Percentiles rank a stretch among this genome's conserved stretches.
These are phyloP conservation scores for Cyrtonyx montezumae DNA, from an alignment of 2,113 vertebrate genomes.

Conservation along the genomic window DNA sequence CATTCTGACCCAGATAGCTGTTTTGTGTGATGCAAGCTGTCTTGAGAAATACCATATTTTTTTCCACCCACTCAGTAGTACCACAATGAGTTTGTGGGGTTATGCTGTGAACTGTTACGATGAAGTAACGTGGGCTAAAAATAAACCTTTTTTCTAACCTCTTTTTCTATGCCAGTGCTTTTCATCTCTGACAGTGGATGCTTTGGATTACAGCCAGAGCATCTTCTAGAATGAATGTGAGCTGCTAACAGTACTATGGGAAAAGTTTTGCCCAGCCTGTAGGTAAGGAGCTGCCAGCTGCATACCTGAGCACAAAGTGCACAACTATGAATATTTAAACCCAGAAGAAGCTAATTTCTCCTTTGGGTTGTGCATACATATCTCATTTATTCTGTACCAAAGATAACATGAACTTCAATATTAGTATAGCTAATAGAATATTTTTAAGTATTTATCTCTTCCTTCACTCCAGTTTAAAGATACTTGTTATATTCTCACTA, in stretches of 20 bases:
- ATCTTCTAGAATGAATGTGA: background rate
- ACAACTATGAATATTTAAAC: background rate
- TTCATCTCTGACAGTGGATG: background rate
- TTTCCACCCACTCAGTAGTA: background rate
- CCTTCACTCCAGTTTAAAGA: background rate
- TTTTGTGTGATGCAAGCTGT: background rate
- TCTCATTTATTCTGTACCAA: background rate
- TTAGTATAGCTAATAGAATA: background rate
- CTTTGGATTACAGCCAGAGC: constrained; percentile 9
- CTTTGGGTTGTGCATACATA: background rate
- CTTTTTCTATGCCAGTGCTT: background rate
- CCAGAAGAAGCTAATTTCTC: background rate
- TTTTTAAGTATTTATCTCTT: background rate
- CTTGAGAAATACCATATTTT: background rate
- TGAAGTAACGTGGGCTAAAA: constrained; percentile 17
- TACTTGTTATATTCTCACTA: background rate
- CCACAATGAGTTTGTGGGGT: background rate
- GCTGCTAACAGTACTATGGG: background rate
- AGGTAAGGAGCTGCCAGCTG: background rate
- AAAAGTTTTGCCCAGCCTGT: background rate
- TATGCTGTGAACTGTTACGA: background rate
- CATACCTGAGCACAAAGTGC: background rate
- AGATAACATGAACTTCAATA: background rate
- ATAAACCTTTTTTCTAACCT: background rate
- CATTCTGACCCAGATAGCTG: background rate